Base-by-base conservation (phyloP, 2,888 invertebrate species). In the Hemistola chrysoprasaria region DNA sequence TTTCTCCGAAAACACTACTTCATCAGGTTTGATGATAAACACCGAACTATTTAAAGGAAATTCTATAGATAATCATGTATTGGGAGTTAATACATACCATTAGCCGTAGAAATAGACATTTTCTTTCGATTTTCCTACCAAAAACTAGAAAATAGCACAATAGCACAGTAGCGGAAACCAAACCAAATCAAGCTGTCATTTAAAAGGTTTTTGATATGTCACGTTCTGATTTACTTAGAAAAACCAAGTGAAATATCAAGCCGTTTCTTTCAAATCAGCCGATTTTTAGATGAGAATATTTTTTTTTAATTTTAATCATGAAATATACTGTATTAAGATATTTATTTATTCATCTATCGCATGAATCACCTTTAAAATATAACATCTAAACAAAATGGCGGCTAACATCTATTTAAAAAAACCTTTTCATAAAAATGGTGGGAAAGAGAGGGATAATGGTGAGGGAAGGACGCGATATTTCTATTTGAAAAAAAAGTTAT, bases 111-210 rank as follows among this genome's bases (percentile, higher is more conserved):
- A 76, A 87, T 87, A 54, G 87, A 87, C 87, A 87, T 87, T 78
- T 75, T 85, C 68, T 67, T 54, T 49, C 55, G 73, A 72, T 78
- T 79, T 76, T 75, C 65, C 71, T 69, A 77, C 62, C 67, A 70
- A 83, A 86, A 86, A 77, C 76, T 73, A 75, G 81, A 84, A 86
- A 86, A 84, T 86, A 85, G 83, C 81, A 84, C 86, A 85, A 84
- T 75, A 86, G 86, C 80, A 87, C 87, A 87, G 86, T 83, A 83
- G 87, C 86, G 86, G 87, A 87, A 86, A 87, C 87, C 86, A 87
- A 87, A 87, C 87, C 85, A 85, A 87, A 84, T 87, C 87, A 87
- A 87, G 87, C 87, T 87, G 86, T 87, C 87, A 87, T 78, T 78
- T 71, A 70, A 79, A 78, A 83, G 84, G 81, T 79, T 75, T 70